Conservation (phyloP, 1,140 invertebrate genomes). For the Drosophila nebulosa region DNA sequence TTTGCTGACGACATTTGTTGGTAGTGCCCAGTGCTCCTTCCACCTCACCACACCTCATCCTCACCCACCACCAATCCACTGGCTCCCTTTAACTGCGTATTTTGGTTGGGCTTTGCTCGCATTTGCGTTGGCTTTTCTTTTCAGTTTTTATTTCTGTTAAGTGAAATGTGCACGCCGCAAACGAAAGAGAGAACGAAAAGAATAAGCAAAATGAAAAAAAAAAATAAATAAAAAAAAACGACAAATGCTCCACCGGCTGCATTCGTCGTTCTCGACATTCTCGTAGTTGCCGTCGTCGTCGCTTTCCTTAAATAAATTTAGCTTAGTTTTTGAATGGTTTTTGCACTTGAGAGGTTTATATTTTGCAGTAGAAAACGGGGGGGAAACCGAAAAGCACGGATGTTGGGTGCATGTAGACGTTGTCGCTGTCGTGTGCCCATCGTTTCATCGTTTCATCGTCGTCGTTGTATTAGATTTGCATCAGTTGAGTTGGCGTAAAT, state of each 20-base stretch:
- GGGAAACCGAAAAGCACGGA: not conserved
- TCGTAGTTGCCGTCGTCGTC: constrained; percentile 28
- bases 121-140: constrained; percentile 78
- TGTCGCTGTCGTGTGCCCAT: not conserved
- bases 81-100: constrained; percentile 18
- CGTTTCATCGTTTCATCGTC: not conserved
- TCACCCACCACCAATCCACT: constrained; percentile 10
- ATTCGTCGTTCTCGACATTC: constrained; percentile 14
- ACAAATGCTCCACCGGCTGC: constrained; percentile 41
- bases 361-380: constrained; percentile 37
- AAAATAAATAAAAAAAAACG: constrained; percentile 1
- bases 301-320: constrained; percentile 75
- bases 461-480: constrained; percentile 71
- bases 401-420: not conserved
- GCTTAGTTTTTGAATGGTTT: constrained; percentile 79
- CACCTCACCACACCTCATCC: constrained; percentile 18
- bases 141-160: constrained; percentile 76
- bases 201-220: no score
- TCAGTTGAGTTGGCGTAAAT: constrained; percentile 78
- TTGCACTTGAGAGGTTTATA: constrained; percentile 78
- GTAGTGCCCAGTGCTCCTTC: constrained; percentile 23
- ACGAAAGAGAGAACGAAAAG: constrained; percentile 6
- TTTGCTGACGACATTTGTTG: constrained; percentile 71
- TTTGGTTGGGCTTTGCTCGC: constrained; percentile 70
- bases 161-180: constrained; percentile 68